Evolutionary conservation across 2,888 invertebrate species (phyloP).

Genomic region (Hoplodrina ambigua): DNA sequence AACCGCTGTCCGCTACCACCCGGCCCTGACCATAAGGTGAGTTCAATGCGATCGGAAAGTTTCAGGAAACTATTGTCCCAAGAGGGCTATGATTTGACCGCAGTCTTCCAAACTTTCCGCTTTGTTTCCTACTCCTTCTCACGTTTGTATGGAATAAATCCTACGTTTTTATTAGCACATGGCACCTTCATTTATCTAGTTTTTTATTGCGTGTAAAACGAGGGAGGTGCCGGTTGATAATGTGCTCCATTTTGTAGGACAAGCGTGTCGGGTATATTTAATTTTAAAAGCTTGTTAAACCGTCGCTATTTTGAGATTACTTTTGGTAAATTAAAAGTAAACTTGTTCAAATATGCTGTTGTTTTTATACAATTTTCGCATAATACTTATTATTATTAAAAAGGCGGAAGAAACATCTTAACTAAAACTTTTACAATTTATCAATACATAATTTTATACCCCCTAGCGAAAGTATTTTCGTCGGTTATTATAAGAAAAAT

Average conservation of each 20-base stretch:
- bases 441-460: too few relatives aligned
- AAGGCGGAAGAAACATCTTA: too few relatives aligned
- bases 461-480: too few relatives aligned
- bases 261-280: constrained; percentile 20
- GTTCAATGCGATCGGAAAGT: constrained; percentile 71
- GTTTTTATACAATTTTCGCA: too few relatives aligned
- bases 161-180: constrained; percentile 73
- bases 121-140: constrained; percentile 73
- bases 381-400: too few relatives aligned
- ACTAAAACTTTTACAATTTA: too few relatives aligned
- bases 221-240: constrained; percentile 30
- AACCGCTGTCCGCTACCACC: constrained; percentile 30
- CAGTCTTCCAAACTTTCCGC: constrained; percentile 79
- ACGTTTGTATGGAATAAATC: constrained; percentile 73
- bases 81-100: constrained; percentile 85
- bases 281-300: constrained; percentile 18
- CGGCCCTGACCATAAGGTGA: constrained; percentile 39
- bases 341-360: neutral
- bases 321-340: neutral
- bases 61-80: constrained; percentile 76
- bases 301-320: constrained; percentile 2
- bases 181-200: constrained; percentile 69
- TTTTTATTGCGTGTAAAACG: constrained; percentile 68
- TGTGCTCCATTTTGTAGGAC: constrained; percentile 30
- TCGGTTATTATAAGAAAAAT: too few relatives aligned